Evolutionary conservation across 1,140 invertebrate genomes (phyloP).

Genomic region (Meteorus sp.): DNA sequence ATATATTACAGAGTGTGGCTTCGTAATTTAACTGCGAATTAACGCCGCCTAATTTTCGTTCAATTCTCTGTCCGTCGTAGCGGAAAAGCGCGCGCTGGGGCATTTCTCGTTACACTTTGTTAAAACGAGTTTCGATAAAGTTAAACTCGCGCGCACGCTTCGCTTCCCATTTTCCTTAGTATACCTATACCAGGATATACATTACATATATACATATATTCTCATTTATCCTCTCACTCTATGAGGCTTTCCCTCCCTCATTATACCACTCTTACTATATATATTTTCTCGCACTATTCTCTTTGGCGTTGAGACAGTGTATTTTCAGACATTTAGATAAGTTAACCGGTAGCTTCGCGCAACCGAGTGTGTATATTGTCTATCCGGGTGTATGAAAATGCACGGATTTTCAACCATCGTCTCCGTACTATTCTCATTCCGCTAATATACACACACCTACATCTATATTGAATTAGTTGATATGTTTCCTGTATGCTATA

Average conservation of each 20-base stretch:
- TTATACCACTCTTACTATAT: background rate
- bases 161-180: background rate
- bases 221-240: too few relatives aligned
- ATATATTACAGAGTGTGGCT: background rate
- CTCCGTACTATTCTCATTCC: background rate
- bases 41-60: constrained; percentile 43
- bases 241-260: too few relatives aligned
- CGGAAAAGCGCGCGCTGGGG: constrained; percentile 4
- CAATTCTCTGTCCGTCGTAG: constrained; percentile 36
- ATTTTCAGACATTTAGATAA: constrained; percentile 39
- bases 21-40: constrained; percentile 42
- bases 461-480: too few relatives aligned
- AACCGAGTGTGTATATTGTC: background rate
- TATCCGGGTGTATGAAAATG: background rate
- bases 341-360: constrained; percentile 32
- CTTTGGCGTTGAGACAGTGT: constrained; percentile 1
- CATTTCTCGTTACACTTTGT: constrained; percentile 32
- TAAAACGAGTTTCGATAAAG: constrained; percentile 49
- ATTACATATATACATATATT: too few relatives aligned
- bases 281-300: too few relatives aligned
- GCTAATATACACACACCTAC: too few relatives aligned
- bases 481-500: too few relatives aligned
- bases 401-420: background rate
- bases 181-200: too few relatives aligned
- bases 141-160: constrained; percentile 25